These are phyloP conservation scores for Oryzias sinensis DNA, from an alignment of 2,797 vertebrate genomes.

Conservation along the genomic window DNA sequence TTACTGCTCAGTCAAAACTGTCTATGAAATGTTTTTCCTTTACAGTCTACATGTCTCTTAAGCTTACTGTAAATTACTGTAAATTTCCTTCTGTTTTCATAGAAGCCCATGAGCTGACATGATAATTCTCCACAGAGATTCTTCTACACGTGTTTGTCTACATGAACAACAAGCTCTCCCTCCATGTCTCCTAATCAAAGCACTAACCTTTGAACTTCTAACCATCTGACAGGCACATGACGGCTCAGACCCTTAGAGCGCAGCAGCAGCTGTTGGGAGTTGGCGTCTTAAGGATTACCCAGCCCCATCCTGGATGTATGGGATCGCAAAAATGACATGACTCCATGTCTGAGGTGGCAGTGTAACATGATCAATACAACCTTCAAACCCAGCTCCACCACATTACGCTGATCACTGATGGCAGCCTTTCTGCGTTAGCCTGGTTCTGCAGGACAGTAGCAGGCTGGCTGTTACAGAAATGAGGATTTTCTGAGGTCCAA, in stretches of 20 bases:
- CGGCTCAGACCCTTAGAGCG: too few relatives aligned
- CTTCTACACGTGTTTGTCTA: constrained; percentile 28
- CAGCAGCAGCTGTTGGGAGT: constrained; percentile 25
- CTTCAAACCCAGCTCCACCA: constrained; percentile 41
- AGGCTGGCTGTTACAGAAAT: neutral
- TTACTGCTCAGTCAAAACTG: too few relatives aligned
- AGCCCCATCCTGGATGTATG: constrained; percentile 41
- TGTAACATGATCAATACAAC: constrained; percentile 59
- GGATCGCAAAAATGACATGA: constrained; percentile 50
- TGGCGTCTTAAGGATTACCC: constrained; percentile 49
- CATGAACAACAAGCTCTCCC: constrained; percentile 6
- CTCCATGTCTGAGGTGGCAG: constrained; percentile 55
- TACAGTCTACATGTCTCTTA: neutral
- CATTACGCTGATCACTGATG: constrained; percentile 31
- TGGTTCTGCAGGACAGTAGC: neutral
- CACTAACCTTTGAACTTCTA: too few relatives aligned
- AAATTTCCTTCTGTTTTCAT: neutral
- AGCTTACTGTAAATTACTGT: neutral
- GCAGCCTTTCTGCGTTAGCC: constrained; percentile 6
- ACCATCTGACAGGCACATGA: too few relatives aligned
- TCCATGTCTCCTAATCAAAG: too few relatives aligned
- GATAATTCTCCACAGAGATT: constrained; percentile 15
- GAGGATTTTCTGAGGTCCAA: constrained; percentile 3
- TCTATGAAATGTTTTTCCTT: too few relatives aligned
- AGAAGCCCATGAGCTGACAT: constrained; percentile 16